These are phyloP conservation scores for Drosophila repletoides DNA, from an alignment of 1,140 invertebrate genomes.

Conservation along the genomic window DNA sequence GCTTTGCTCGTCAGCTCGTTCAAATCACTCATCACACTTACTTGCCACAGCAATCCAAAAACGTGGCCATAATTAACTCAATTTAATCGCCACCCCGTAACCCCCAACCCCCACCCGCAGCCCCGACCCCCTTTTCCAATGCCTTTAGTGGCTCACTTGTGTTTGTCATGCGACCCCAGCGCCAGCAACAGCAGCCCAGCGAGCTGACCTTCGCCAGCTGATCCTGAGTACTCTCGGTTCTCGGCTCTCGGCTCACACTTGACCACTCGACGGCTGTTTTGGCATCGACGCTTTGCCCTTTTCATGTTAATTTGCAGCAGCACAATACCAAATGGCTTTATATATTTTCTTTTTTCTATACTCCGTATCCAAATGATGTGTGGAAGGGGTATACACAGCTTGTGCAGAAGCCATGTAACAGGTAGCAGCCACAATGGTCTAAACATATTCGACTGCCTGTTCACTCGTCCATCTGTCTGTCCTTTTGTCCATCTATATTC, in stretches of 20 bases:
- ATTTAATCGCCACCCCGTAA: constrained; percentile 63
- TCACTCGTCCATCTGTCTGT: too few species aligned
- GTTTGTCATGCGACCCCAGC: constrained; percentile 34
- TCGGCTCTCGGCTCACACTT: constrained; percentile 11
- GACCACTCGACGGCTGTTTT: constrained; percentile 33
- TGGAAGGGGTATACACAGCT: too few species aligned
- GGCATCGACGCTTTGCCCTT: constrained; percentile 68
- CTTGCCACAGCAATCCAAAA: constrained; percentile 47
- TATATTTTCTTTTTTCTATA: constrained; percentile 36
- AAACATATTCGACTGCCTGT: too few species aligned
- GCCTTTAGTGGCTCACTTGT: constrained; percentile 73
- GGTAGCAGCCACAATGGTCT: too few species aligned
- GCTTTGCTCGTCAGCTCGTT: constrained; percentile 19
- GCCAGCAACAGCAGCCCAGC: not conserved
- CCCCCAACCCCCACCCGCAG: not conserved
- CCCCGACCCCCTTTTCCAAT: too few species aligned
- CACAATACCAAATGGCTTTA: constrained; percentile 74
- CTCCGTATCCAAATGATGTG: too few species aligned
- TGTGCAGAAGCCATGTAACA: too few species aligned
- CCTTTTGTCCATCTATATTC: too few species aligned
- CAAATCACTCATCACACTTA: constrained; percentile 46
- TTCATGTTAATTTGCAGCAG: constrained; percentile 74
- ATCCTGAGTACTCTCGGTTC: not conserved
- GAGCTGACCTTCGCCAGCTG: constrained; percentile 19
- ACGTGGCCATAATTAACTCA: constrained; percentile 74